These are phyloP conservation scores for Diplosoma virens DNA, from an alignment of 23 tunicate genomes.

Conservation along the genomic window DNA sequence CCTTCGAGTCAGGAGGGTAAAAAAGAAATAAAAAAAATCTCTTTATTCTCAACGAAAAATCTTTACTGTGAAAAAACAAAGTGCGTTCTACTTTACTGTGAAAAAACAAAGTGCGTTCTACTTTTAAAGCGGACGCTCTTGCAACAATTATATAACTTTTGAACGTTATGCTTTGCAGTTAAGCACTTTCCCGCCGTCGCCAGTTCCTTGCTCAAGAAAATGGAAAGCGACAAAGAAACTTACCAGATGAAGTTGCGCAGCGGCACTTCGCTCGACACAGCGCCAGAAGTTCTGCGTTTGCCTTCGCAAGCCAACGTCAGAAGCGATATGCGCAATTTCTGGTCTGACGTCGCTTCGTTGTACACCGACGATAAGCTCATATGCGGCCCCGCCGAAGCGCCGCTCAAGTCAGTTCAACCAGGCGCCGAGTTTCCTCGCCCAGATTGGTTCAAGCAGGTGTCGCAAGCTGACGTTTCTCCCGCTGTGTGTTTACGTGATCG, in stretches of 20 bases:
- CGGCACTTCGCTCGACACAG: slow-evolving; percentile 15
- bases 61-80: too few relatives aligned
- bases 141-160: neutral
- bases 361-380: neutral
- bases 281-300: neutral
- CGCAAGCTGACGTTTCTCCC: neutral
- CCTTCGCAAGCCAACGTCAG: neutral
- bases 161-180: neutral
- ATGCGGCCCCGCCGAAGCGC: neutral
- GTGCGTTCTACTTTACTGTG: neutral
- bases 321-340: neutral
- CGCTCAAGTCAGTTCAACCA: neutral
- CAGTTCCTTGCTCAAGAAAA: neutral
- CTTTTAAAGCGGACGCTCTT: neutral
- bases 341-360: neutral
- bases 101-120: neutral
- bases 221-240: neutral
- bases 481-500: too few relatives aligned
- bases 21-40: too few relatives aligned
- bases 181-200: neutral
- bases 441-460: neutral
- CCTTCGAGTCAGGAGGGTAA: too few relatives aligned
- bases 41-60: too few relatives aligned
- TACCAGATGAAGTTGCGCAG: slow-evolving; percentile 28
- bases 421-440: neutral